Evolutionary conservation across 2,113 vertebrate genomes (phyloP), one percentile per base, ranked within the genome.

Genomic region (Lepidothrix coronata): DNA sequence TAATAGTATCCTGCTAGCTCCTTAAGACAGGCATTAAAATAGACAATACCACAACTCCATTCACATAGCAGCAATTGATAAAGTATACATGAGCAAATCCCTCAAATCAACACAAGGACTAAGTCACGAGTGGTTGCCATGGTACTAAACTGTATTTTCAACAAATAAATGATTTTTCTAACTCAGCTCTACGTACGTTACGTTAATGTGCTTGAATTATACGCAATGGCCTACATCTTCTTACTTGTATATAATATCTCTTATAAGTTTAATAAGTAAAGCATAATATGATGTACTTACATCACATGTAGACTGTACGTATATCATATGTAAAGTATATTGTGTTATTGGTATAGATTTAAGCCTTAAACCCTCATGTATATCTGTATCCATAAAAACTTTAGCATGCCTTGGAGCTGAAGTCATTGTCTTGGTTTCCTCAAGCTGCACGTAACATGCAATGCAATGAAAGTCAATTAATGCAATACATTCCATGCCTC

Each of bases 341-440:
- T 51, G 6, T 27, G 12, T 85, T 90, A 48, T n/a, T 80, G 33
- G 12, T 31, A 68, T 41, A 68, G 74, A 79, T 78, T 71, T 58
- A 67, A 62, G 18, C 6, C 4, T 58, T 54, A 79, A 13, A 1
- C 2, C 3, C 7, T 8, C 1, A 11, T 20, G 21, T 49, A 6
- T 58, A 35, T 43, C 13, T 49, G 22, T 46, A 52, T 31, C 24
- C 28, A 12, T 67, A 68, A 78, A 72, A 87, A 19, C 13, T 65
- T 57, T 25, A 22, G 2, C 19, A 25, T 63, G 11, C 28, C 16
- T 37, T 22, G 22, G 16, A 18, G 8, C 19, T 61, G 22, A 59
- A 67, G 21, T 28, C 55, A 39, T 12, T 25, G 25, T 49, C 18
- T 33, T 43, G 12, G 4, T 68, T 85, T 55, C 49, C 49, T 85